A percentile compares a stretch with the other conserved stretches of the same genome.
These are phyloP conservation scores for Erebia aethiops DNA, from an alignment of 2,888 invertebrate genomes.

Conservation along the genomic window DNA sequence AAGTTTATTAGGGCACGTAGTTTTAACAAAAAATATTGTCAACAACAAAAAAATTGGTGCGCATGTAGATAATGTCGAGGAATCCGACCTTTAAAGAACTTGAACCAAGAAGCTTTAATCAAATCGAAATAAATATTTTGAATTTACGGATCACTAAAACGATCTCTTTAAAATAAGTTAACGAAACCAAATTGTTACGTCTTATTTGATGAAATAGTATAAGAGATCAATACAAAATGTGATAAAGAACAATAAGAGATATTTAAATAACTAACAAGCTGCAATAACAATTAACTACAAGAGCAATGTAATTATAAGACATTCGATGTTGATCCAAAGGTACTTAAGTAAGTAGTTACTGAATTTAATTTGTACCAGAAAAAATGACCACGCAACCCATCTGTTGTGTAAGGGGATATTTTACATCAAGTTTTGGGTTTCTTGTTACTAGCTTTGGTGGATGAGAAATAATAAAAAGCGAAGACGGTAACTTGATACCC, in stretches of 20 bases:
- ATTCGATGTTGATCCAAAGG: conserved; percentile 18
- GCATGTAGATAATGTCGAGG: too few relatives aligned
- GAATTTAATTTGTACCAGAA: conserved; percentile 26
- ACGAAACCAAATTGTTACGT: neutral
- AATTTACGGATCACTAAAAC: too few relatives aligned
- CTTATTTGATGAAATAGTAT: neutral
- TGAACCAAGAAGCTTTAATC: too few relatives aligned
- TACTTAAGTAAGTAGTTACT: neutral
- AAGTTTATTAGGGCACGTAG: too few relatives aligned
- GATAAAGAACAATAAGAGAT: neutral
- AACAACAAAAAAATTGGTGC: too few relatives aligned
- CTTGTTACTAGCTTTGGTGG: conserved; percentile 54
- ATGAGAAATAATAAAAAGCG: conserved; percentile 59
- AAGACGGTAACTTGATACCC: conserved; percentile 63
- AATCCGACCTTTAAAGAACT: too few relatives aligned
- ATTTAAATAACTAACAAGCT: neutral
- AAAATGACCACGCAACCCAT: conserved; percentile 45
- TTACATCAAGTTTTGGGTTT: conserved; percentile 59
- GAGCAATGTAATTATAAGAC: neutral
- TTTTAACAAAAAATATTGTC: too few relatives aligned
- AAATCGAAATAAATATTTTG: too few relatives aligned
- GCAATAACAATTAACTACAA: neutral
- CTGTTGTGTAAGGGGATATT: conserved; percentile 66
- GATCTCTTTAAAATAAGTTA: too few relatives aligned
- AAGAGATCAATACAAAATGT: neutral